These are phyloP conservation scores for Chaitophorus viminalis DNA, from an alignment of 2,888 invertebrate species.

Conservation along the genomic window DNA sequence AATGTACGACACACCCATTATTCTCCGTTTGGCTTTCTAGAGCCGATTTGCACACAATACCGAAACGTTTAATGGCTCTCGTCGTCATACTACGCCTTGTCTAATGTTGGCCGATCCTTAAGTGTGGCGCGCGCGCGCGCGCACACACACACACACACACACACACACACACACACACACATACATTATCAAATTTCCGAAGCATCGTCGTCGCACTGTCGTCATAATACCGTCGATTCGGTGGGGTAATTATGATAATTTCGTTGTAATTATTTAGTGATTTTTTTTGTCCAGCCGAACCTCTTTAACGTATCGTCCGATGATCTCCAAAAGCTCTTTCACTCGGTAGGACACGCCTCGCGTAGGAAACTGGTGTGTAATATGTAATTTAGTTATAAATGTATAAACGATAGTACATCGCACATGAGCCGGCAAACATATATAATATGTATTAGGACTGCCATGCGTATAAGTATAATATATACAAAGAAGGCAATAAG, in stretches of 20 bases:
- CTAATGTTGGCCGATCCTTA: constrained; percentile 60
- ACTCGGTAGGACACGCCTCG: not conserved
- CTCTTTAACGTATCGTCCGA: not conserved
- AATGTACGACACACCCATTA: constrained; percentile 60
- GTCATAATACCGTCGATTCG: not conserved
- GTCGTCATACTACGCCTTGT: constrained; percentile 48
- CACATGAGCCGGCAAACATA: too few species aligned
- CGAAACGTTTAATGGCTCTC: constrained; percentile 59
- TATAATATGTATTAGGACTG: too few species aligned
- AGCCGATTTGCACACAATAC: constrained; percentile 61
- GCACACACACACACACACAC: not conserved
- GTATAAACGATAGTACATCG: not conserved
- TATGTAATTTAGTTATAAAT: not conserved
- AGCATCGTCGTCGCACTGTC: constrained; percentile 22
- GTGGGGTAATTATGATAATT: constrained; percentile 20
- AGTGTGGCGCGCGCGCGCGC: not conserved
- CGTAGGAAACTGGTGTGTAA: not conserved
- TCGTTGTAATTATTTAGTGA: constrained; percentile 17
- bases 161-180: not conserved
- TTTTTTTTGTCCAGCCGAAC: not conserved
- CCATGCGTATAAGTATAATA: too few species aligned
- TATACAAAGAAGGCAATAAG: not conserved
- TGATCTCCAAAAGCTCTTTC: not conserved
- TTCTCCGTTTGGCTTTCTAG: constrained; percentile 58
- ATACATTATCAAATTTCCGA: constrained; percentile 40